Conservation (phyloP, 2,888 invertebrate species). For the Hyles lineata region DNA sequence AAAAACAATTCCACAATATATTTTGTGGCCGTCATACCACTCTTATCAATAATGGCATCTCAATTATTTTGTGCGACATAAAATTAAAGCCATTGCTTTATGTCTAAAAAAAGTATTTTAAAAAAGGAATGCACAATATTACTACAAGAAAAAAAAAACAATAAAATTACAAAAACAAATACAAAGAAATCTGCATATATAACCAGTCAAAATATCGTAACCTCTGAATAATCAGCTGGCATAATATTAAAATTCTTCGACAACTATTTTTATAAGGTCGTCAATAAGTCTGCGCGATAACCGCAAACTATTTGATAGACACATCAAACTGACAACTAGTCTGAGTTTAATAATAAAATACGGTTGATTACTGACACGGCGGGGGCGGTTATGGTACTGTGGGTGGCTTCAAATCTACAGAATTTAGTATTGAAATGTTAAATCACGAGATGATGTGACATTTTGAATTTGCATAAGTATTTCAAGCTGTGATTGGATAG, state of each 20-base stretch:
- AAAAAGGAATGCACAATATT: background rate
- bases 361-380: constrained; percentile 47
- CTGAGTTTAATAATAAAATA: constrained; percentile 54
- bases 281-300: constrained; percentile 46
- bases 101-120: background rate
- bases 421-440: background rate
- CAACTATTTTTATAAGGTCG: constrained; percentile 51
- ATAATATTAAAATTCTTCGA: constrained; percentile 40
- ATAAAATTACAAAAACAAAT: background rate
- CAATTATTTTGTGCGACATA: too few species aligned
- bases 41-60: too few species aligned
- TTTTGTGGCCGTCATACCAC: too few species aligned
- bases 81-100: too few species aligned
- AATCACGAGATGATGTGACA: background rate
- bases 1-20: too few species aligned
- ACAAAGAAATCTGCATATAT: background rate
- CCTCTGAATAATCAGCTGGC: background rate
- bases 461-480: background rate
- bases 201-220: constrained; percentile 4
- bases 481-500: too few species aligned
- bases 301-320: constrained; percentile 71
- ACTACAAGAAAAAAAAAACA: background rate
- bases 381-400: background rate
- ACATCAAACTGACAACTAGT: constrained; percentile 63
- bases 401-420: background rate